Evolutionary conservation across 1,140 invertebrate species (phyloP), one percentile per base, ranked within the genome.

Genomic region (Drosophila ananassae): DNA sequence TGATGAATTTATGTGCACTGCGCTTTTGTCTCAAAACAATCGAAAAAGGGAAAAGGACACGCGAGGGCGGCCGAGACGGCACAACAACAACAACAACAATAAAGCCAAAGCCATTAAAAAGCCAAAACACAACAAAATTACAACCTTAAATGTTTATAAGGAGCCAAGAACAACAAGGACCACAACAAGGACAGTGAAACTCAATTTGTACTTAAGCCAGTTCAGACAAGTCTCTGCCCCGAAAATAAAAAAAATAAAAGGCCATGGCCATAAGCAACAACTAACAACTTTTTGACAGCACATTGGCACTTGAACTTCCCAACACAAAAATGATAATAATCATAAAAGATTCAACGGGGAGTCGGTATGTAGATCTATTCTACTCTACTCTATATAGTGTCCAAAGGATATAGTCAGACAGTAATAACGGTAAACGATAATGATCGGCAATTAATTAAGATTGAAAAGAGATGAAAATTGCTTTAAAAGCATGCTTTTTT

Each of bases 1-100:
- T 81, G 79, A 81, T 81, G 79, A 81, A 81, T 81, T 81, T 81
- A 81, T 81, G 69, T 61, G 73, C 71, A 39, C 68, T 82, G 73
- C 73, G 68, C 68, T 82, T 81, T 82, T 75, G 52, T 73, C 53
- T 66, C 59, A 44, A 39, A 58, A 53, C 48, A 54, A 53, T 21
- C 52, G 44, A 28, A 47, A 13, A 28, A 32, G 9, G 39, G 39
- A n/a, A 41, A 12, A 21, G 3, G 30, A n/a, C 54, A 30, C 24
- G 39, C 13, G 12, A 22, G 37, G 21, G 17, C 1, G 24, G 32
- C 44, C 32, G 30, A 55, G 58, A 39, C 61, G 46, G n/a, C n/a
- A n/a, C n/a, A n/a, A n/a, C n/a, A n/a, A n/a, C n/a, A n/a, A n/a
- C n/a, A n/a, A n/a, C n/a, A n/a, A 69, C 61, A 6, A 6, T 62